Conservation (phyloP, 1,140 invertebrate genomes). For the Drosophila santomea region DNA sequence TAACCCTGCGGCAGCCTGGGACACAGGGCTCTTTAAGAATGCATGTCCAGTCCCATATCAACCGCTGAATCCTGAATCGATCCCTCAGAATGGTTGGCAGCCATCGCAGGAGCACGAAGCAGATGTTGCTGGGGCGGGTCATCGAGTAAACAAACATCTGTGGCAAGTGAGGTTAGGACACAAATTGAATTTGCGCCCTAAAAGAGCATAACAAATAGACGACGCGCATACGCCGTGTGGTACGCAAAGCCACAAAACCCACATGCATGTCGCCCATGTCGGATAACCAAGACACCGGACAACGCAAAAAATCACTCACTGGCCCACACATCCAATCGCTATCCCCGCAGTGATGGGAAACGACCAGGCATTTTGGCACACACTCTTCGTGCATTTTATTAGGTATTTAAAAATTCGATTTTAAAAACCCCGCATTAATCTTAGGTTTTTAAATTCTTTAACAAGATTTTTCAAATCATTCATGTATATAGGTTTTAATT, state of each 20-base stretch:
- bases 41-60: constrained; percentile 16
- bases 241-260: constrained; percentile 60
- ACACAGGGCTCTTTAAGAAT: constrained; percentile 26
- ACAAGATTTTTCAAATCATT: too few species aligned
- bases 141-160: constrained; percentile 70
- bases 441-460: too few species aligned
- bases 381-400: not conserved
- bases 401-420: not conserved
- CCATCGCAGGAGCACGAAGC: not conserved
- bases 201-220: constrained; percentile 80
- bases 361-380: not conserved
- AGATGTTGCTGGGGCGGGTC: constrained; percentile 4
- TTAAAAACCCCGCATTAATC: too few species aligned
- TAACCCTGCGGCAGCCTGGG: not conserved
- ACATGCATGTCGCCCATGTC: constrained; percentile 49
- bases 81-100: constrained; percentile 1
- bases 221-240: constrained; percentile 67
- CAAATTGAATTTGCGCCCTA: constrained; percentile 75
- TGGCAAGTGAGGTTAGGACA: constrained; percentile 50
- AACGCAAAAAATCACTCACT: constrained; percentile 30
- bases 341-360: constrained; percentile 2
- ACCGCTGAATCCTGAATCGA: constrained; percentile 32
- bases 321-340: constrained; percentile 1
- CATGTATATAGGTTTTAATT: too few species aligned
- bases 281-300: constrained; percentile 66